Base-by-base conservation (phyloP, 2,888 invertebrate genomes). In the Tinea trinotella region DNA sequence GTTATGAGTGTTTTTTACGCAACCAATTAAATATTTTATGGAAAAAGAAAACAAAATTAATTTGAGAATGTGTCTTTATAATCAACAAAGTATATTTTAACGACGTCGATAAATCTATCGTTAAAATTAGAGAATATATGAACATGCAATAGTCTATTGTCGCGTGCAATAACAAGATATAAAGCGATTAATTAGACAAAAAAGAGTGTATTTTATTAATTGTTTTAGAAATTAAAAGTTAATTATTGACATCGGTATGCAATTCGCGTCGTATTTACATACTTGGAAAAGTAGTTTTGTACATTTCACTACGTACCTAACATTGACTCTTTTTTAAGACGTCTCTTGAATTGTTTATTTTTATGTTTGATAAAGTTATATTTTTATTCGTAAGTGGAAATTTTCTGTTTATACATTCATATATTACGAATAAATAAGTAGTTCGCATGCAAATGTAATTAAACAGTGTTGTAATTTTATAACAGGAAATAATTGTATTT, bases 181-280 rank as follows among this genome's bases (percentile, higher is more conserved):
- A 5, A 22, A 22, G 7, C 30, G n/a, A 30, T 40, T 12, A 15
- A 40, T 40, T 40, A 7, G 13, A 40, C 40, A 40, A 40, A 40
- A 40, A 40, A 40, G 24, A 9, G 13, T 15, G 40, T 7, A 5
- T 6, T 40, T 40, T 40, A 13, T 35, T 12, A 7, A 7, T 3
- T 40, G 13, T 40, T 30, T n/a, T 40, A 40, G 40, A 40, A 40
- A 40, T 40, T 7, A 40, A 40, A 40, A 40, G 40, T 40, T 40
- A 40, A 40, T 40, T 40, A 40, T 13, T 40, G 5, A 40, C 40
- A 7, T 30, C 7, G 7, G n/a, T 30, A 22, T n/a, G n/a, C n/a
- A n/a, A n/a, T n/a, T n/a, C n/a, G 7, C n/a, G n/a, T 30, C n/a
- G 22, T 30, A 4, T 30, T 10, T 30, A n/a, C 2, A 4, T 30